Evolutionary conservation across 2,113 vertebrate species (phyloP), one percentile per base, ranked within the genome.

Genomic region (Polyodon spathula): DNA sequence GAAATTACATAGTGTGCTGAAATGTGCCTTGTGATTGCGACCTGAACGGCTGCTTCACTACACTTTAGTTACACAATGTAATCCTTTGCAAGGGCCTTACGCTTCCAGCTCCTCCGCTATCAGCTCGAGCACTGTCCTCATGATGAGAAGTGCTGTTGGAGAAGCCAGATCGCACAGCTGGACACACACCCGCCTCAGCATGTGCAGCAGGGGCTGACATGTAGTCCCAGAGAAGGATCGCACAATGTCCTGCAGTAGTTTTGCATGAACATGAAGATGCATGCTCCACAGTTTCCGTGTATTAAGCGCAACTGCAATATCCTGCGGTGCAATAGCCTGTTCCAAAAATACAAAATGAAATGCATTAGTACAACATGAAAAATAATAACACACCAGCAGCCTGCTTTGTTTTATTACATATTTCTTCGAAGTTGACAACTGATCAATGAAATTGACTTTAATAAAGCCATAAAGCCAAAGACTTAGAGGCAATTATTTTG

Each of bases 241-340:
- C 62, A 99, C 79, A 11, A 93, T 90, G 71, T 99, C 95, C 5
- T 93, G 92, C 37, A 98, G 84, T 60, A 90, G 82, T 59, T 91
- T 92, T 73, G 92, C 90, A 75, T 97, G 95, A 9, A 90, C 95
- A 0, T 95, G 93, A 14, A 99, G 88, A 73, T 99, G 96, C 91
- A 99, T 95, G 58, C 95, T 97, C 96, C 96, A 99, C 78, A 99
- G 84, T 78, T 98, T 98, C 68, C 96, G 84, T 37, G 94, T 98
- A 86, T 98, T 98, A 63, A 98, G 88, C 37, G 96, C 94, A 71
- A 97, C 90, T 4, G 92, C 89, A 71, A 97, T 89, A 63, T 97
- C 96, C 71, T 94, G 91, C 56, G 90, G 79, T 50, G 95, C 92
- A 65, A 98, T 89, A 44, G 88, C 90, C 96, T 98, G 67, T 42